Evolutionary conservation across 2,888 invertebrate genomes (phyloP).

Genomic region (Gryllus longicercus): DNA sequence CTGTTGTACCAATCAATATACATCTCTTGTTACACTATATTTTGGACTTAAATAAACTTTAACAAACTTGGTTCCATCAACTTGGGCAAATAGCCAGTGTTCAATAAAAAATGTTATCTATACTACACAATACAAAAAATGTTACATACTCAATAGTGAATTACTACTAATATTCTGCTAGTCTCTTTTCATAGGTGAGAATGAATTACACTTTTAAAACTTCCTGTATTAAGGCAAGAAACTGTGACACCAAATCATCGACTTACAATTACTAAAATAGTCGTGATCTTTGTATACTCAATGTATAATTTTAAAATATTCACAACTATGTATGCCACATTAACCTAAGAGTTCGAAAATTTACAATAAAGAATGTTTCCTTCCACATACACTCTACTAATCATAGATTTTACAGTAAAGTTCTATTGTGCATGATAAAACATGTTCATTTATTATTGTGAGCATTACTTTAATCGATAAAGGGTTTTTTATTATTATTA

Average conservation of each 20-base stretch:
- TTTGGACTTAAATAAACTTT: background rate
- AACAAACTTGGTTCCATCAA: background rate
- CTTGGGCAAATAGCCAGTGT: background rate
- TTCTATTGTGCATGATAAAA: background rate
- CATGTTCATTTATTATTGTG: background rate
- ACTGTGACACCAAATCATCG: background rate
- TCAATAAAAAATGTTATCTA: background rate
- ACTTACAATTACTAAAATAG: background rate
- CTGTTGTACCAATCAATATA: background rate
- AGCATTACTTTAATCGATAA: background rate
- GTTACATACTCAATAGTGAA: background rate
- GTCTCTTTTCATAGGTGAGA: background rate
- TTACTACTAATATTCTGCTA: background rate
- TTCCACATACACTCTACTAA: background rate
- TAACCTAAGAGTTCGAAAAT: background rate
- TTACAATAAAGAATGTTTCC: background rate
- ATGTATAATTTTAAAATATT: background rate
- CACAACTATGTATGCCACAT: background rate
- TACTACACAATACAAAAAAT: background rate
- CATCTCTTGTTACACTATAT: background rate
- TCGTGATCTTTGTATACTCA: background rate
- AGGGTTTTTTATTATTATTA: no score
- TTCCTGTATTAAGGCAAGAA: background rate
- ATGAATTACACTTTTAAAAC: background rate
- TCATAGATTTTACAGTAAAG: background rate